Evolutionary conservation across 1,140 invertebrate species (phyloP).

Genomic region (Drosophila repletoides): DNA sequence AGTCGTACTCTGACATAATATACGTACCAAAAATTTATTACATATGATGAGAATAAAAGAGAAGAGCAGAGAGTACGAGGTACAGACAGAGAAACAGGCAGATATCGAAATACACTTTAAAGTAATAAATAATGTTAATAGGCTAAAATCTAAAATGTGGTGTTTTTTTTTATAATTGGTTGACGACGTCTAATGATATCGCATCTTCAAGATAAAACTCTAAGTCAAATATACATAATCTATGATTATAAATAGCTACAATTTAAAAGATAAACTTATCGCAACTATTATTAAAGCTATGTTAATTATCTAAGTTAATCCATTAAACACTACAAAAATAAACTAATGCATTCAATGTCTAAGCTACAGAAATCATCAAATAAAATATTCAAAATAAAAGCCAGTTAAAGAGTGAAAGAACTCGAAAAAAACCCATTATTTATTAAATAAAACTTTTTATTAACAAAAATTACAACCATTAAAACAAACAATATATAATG

Average conservation of each 20-base stretch:
- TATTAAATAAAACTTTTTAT: not conserved
- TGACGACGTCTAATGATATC: conserved; percentile 25
- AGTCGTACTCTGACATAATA: conserved; percentile 39
- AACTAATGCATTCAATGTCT: conserved; percentile 75
- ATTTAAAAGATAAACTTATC: conserved; percentile 17
- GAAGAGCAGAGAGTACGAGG: not conserved
- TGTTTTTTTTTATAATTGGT: conserved; percentile 49
- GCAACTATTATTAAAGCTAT: conserved; percentile 43
- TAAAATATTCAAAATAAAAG: not conserved
- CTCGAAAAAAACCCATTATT: conserved; percentile 16
- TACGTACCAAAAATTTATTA: conserved; percentile 38
- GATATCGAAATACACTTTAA: conserved; percentile 44
- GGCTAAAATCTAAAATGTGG: conserved; percentile 8
- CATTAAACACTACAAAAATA: conserved; percentile 12
- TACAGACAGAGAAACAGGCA: not conserved
- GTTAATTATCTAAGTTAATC: conserved; percentile 37
- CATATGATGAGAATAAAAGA: not conserved
- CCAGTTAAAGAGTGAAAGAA: conserved; percentile 21
- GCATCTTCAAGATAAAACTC: conserved; percentile 61
- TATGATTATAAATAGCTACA: conserved; percentile 20
- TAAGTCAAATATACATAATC: conserved; percentile 31
- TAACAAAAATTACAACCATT: not conserved
- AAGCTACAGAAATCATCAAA: conserved; percentile 51
- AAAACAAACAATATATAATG: not conserved
- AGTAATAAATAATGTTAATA: conserved; percentile 46